phyloP scores from a whole-genome alignment of 2,888 invertebrate species.

The Bombylius discolor region DNA sequence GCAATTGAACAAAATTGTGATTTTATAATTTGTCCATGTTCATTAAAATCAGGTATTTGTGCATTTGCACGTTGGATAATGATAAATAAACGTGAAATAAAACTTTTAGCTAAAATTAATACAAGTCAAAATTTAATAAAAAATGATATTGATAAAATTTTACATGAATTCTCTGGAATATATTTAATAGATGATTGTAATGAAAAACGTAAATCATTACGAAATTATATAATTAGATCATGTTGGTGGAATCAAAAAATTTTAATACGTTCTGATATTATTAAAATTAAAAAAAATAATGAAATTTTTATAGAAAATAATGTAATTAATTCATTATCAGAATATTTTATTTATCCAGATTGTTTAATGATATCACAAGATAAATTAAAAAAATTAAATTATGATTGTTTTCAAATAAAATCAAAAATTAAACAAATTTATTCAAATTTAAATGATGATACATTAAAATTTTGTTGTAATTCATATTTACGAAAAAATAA shows the following conservation, averaged over 20 bases:
- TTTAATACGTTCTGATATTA: background rate
- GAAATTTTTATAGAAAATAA: background rate
- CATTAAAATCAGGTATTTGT: background rate
- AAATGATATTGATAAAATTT: conserved; percentile 1
- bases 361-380: conserved; percentile 3
- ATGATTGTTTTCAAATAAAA: background rate
- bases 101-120: conserved; percentile 6
- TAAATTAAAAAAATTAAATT: background rate
- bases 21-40: conserved; percentile 7
- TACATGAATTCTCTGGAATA: conserved; percentile 3
- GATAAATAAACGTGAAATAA: conserved; percentile 1
- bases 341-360: conserved; percentile 6
- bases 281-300: background rate
- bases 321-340: too few species aligned
- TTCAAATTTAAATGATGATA: conserved; percentile 9
- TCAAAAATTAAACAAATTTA: background rate
- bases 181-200: background rate
- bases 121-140: background rate
- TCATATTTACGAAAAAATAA: background rate
- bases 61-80: conserved; percentile 4
- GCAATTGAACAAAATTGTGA: conserved; percentile 5
- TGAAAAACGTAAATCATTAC: background rate
- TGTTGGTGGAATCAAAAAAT: background rate
- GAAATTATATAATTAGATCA: background rate
- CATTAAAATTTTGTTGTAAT: conserved; percentile 3